phyloP scores from a whole-genome alignment of 2,113 vertebrate species.

The Bombycilla garrulus region DNA sequence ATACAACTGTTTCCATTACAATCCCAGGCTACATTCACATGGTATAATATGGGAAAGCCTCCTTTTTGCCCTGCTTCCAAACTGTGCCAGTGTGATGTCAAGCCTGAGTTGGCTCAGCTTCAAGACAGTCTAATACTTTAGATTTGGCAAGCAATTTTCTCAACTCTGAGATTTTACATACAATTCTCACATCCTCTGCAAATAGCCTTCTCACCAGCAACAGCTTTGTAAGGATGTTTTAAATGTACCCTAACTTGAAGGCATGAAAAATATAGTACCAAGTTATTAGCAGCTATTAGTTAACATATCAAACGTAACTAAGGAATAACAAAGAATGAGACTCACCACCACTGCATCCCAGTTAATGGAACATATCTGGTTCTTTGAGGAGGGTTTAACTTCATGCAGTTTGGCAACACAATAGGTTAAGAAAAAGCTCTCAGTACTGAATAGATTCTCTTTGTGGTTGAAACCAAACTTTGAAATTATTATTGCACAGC shows the following conservation, averaged over 20 bases:
- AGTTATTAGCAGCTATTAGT: constrained; percentile 10
- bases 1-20: background rate
- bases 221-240: background rate
- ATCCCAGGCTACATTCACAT: background rate
- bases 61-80: background rate
- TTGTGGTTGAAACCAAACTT: background rate
- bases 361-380: background rate
- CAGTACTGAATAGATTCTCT: background rate
- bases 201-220: background rate
- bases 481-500: background rate
- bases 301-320: background rate
- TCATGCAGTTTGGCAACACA: background rate
- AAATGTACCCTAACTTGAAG: background rate
- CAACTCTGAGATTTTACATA: background rate
- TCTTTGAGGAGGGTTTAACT: background rate
- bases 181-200: background rate
- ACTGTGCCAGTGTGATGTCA: background rate
- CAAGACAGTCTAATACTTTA: background rate
- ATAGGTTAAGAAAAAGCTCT: background rate
- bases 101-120: background rate
- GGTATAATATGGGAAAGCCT: background rate
- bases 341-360: background rate
- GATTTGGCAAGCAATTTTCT: background rate
- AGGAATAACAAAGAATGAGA: background rate
- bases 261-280: background rate